phyloP scores from a whole-genome alignment of 2,113 vertebrate genomes.

The Edolisoma coerulescens region DNA sequence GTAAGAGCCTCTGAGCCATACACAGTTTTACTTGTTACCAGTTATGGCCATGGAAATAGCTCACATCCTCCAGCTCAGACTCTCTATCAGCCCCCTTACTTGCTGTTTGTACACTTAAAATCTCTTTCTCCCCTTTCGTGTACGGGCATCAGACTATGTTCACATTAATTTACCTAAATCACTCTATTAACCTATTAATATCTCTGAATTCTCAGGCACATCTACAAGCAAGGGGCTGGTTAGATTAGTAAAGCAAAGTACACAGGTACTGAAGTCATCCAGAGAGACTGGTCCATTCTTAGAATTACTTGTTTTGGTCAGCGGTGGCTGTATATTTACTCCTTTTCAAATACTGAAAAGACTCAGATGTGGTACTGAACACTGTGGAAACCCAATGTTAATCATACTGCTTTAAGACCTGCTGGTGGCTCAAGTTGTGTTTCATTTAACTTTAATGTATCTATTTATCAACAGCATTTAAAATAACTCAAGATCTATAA shows the following conservation, averaged over 20 bases:
- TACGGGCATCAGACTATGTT: neutral
- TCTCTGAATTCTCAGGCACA: neutral
- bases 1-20: neutral
- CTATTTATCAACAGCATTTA: neutral
- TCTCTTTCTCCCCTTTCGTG: neutral
- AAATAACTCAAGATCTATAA: neutral
- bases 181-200: neutral
- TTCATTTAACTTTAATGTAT: neutral
- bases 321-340: neutral
- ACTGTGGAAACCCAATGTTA: neutral
- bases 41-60: neutral
- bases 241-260: neutral
- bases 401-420: neutral
- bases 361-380: fast-evolving
- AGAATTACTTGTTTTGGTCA: neutral
- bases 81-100: neutral
- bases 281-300: neutral
- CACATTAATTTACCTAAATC: neutral
- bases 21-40: neutral
- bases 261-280: neutral
- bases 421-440: neutral
- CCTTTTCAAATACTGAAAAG: neutral
- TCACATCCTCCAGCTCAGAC: neutral
- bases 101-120: neutral
- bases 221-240: neutral